A percentile compares a stretch with the other conserved stretches of the same genome.
Conservation (phyloP, 2,797 vertebrate genomes). For the Amblyraja radiata region DNA sequence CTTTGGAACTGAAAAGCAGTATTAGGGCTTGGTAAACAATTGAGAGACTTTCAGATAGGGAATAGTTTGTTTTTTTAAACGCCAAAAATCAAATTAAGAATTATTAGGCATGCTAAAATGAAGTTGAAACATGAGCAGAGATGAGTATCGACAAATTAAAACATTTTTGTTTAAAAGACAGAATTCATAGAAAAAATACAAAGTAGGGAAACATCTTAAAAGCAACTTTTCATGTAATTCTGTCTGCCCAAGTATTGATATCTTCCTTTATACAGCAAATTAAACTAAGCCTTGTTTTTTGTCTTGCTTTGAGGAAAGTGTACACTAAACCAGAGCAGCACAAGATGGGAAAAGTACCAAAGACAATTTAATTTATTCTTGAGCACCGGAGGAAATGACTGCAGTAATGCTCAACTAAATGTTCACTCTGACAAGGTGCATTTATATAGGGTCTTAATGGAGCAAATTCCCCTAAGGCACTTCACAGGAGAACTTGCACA, state of each 20-base stretch:
- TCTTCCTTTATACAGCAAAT: background rate
- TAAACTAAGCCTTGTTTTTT: background rate
- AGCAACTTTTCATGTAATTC: no score
- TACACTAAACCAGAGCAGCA: background rate
- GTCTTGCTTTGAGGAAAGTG: background rate
- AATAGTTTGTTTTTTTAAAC: no score
- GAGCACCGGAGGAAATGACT: background rate
- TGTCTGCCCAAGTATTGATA: background rate
- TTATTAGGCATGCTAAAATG: background rate
- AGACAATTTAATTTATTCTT: background rate
- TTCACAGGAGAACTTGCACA: background rate
- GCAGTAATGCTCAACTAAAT: background rate
- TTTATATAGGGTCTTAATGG: background rate
- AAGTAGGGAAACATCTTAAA: background rate
- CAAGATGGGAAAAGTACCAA: background rate
- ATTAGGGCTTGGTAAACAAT: background rate
- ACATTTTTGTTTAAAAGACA: background rate
- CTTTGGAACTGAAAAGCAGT: background rate
- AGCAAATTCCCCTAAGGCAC: background rate
- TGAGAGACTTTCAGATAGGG: background rate
- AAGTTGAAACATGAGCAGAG: background rate
- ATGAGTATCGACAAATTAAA: background rate
- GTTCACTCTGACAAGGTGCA: background rate
- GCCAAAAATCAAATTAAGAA: background rate
- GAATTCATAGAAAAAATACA: background rate